These are phyloP conservation scores for Pseudopipra pipra DNA, from an alignment of 2,113 vertebrate genomes.

Conservation along the genomic window DNA sequence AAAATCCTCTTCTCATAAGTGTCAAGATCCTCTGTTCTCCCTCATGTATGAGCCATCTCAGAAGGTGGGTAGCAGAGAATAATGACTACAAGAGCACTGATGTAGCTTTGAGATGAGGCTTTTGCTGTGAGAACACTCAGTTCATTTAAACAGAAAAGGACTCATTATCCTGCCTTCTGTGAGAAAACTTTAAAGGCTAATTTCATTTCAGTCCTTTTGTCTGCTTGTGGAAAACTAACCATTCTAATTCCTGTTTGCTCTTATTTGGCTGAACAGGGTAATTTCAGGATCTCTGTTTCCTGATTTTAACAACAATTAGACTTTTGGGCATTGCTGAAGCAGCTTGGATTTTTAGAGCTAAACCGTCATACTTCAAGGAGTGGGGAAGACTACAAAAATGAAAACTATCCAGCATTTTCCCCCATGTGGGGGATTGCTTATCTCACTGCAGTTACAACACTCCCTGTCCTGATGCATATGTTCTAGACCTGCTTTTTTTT, in stretches of 20 bases:
- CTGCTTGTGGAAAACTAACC: constrained; percentile 45
- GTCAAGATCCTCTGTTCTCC: constrained; percentile 53
- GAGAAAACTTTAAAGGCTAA: constrained; percentile 65
- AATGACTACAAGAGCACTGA: constrained; percentile 1
- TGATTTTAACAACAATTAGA: constrained; percentile 46
- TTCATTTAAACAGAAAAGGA: constrained; percentile 65
- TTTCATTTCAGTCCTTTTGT: constrained; percentile 58
- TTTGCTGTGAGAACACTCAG: constrained; percentile 51
- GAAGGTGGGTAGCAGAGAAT: constrained; percentile 44
- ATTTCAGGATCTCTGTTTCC: constrained; percentile 32
- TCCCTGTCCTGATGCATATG: neutral
- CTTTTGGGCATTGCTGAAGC: constrained; percentile 27
- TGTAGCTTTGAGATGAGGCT: constrained; percentile 49
- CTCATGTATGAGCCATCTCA: neutral
- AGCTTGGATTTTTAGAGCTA: constrained; percentile 17
- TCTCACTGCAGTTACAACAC: neutral
- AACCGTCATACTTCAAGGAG: neutral
- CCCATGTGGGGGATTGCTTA: neutral
- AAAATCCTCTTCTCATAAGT: constrained; percentile 23
- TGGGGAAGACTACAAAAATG: neutral
- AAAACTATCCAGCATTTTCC: neutral
- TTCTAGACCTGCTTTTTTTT: neutral
- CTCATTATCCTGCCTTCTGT: constrained; percentile 44
- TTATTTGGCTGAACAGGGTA: constrained; percentile 44
- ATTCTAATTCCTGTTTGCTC: constrained; percentile 38